phyloP scores from a whole-genome alignment of 1,140 invertebrate genomes.

The Frieseomelitta varia region DNA sequence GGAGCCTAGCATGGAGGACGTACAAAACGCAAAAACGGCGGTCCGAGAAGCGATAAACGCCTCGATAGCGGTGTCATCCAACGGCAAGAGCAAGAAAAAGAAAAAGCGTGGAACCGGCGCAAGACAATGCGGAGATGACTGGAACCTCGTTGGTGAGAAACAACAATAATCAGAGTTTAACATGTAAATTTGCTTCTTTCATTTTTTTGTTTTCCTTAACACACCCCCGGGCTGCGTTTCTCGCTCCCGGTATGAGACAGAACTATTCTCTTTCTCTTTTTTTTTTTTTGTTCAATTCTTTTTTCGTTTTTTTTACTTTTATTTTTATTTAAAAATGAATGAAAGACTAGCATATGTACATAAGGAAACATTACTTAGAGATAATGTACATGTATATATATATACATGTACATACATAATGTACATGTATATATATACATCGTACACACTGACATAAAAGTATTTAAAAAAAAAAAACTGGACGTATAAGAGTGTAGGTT shows the following conservation, averaged over 20 bases:
- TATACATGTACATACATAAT: too few relatives aligned
- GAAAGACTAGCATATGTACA: background rate
- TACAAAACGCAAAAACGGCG: slow-evolving; percentile 58
- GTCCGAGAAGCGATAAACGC: slow-evolving; percentile 71
- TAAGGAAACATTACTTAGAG: slow-evolving; percentile 16
- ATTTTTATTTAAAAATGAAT: background rate
- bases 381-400: background rate
- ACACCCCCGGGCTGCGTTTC: slow-evolving; percentile 31
- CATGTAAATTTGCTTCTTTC: slow-evolving; percentile 73
- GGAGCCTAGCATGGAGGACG: slow-evolving; percentile 57
- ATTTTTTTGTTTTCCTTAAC: slow-evolving; percentile 67
- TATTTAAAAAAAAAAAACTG: background rate
- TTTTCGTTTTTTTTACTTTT: background rate
- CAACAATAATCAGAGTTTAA: slow-evolving; percentile 75
- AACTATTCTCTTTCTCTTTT: background rate
- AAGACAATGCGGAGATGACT: slow-evolving; percentile 80
- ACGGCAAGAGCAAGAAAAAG: slow-evolving; percentile 80
- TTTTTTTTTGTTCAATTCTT: background rate
- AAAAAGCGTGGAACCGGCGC: slow-evolving; percentile 80
- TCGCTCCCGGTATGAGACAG: slow-evolving; percentile 9
- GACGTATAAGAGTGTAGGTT: slow-evolving; percentile 15
- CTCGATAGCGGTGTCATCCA: slow-evolving; percentile 49
- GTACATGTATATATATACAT: too few relatives aligned
- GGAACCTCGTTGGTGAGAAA: slow-evolving; percentile 84
- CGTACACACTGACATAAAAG: background rate